A percentile compares a stretch with the other conserved stretches of the same genome.
Conservation (phyloP, 64 coral and sea anemone species). For the Pachyseris speciosa region DNA sequence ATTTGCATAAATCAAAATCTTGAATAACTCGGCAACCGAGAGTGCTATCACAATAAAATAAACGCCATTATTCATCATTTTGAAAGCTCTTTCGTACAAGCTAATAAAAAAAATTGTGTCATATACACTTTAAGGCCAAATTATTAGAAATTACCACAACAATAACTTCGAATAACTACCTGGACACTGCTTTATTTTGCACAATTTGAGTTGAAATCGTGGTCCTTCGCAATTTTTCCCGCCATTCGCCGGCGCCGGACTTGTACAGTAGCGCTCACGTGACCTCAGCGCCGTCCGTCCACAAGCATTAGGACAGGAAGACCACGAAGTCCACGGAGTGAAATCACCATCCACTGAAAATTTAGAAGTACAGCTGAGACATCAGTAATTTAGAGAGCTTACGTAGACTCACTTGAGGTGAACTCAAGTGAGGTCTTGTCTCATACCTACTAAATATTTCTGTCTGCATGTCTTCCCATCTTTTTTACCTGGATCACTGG, state of each 20-base stretch:
- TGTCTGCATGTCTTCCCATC: not conserved
- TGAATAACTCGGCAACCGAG: no score
- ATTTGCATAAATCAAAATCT: no score
- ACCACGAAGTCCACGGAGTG: conserved; percentile 84
- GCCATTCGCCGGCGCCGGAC: conserved; percentile 84
- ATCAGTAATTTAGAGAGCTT: not conserved
- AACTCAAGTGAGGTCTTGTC: not conserved
- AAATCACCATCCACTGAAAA: conserved; percentile 87
- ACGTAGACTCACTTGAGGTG: no score
- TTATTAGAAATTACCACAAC: no score
- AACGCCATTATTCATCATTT: no score
- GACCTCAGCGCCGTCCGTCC: conserved; percentile 88
- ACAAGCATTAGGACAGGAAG: conserved; percentile 74
- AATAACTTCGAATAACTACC: conserved; percentile 30
- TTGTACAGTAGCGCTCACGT: conserved; percentile 95
- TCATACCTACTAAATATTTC: no score
- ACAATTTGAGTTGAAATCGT: conserved; percentile 90
- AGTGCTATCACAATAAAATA: no score
- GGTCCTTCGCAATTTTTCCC: conserved; percentile 93
- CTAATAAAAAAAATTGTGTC: no score
- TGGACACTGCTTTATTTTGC: conserved; percentile 75
- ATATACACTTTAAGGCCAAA: no score
- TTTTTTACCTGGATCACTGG: not conserved
- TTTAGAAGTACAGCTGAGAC: not conserved
- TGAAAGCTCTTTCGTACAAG: no score